A percentile compares a stretch with the other conserved stretches of the same genome.
Evolutionary conservation across 1,140 invertebrate genomes (phyloP).

Genomic region (Diachasmimorpha longicaudata): DNA sequence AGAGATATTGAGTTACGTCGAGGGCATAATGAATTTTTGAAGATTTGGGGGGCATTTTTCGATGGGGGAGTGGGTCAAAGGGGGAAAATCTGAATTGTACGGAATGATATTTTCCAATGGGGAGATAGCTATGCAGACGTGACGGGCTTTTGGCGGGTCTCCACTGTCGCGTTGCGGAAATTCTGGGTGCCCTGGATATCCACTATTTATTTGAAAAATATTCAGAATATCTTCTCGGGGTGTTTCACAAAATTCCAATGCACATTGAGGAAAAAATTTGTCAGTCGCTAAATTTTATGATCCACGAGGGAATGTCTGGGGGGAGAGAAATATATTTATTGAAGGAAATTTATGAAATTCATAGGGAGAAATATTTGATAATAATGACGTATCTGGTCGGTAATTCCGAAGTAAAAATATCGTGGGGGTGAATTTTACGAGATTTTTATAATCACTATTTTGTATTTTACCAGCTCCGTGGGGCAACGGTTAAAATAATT

Average conservation of each 20-base stretch:
- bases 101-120: conserved; percentile 32
- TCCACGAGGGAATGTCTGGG: too few species aligned
- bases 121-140: conserved; percentile 35
- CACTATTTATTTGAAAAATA: conserved; percentile 24
- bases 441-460: too few species aligned
- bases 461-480: too few species aligned
- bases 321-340: too few species aligned
- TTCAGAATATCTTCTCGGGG: neutral
- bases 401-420: too few species aligned
- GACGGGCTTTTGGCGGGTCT: conserved; percentile 52
- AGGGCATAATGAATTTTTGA: neutral
- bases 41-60: neutral
- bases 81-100: conserved; percentile 13
- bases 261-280: too few species aligned
- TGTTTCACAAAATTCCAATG: neutral
- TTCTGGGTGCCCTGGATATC: conserved; percentile 47
- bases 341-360: too few species aligned
- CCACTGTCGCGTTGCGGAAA: conserved; percentile 55
- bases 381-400: too few species aligned
- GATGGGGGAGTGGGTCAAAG: neutral
- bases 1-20: neutral
- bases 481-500: neutral
- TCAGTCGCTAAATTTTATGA: too few species aligned
- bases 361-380: too few species aligned
- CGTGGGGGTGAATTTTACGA: too few species aligned